Conservation (phyloP, 2,797 vertebrate genomes). For the Phalloptychus januarius region DNA sequence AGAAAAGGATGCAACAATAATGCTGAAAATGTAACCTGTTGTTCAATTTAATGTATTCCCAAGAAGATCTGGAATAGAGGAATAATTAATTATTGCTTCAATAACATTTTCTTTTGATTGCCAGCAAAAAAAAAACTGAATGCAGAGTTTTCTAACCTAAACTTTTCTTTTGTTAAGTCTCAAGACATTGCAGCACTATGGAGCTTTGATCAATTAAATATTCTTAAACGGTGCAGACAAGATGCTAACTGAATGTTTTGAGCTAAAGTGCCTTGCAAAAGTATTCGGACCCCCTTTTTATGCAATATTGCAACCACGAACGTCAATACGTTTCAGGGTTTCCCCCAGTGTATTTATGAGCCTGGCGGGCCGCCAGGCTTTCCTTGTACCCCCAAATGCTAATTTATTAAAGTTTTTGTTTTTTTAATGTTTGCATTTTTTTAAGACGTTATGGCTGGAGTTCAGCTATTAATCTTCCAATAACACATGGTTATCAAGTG, state of each 20-base stretch:
- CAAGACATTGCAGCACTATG: not conserved
- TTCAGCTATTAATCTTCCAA: too few species aligned
- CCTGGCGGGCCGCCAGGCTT: too few species aligned
- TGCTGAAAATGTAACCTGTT: not conserved
- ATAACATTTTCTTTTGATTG: not conserved
- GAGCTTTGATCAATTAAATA: too few species aligned
- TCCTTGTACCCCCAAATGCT: too few species aligned
- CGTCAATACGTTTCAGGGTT: not conserved
- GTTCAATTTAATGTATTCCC: not conserved
- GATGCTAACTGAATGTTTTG: not conserved
- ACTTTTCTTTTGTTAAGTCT: not conserved
- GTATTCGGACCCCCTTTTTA: not conserved
- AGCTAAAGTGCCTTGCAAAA: not conserved
- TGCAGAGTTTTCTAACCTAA: not conserved
- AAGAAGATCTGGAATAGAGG: not conserved
- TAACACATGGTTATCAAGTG: too few species aligned
- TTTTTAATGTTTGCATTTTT: too few species aligned
- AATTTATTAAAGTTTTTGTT: too few species aligned
- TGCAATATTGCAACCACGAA: not conserved
- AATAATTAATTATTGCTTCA: not conserved
- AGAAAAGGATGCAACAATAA: not conserved
- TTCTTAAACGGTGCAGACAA: not conserved
- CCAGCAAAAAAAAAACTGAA: not conserved
- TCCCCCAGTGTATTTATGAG: too few species aligned
- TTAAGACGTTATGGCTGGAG: too few species aligned